Base-by-base conservation (phyloP, 2,888 invertebrate genomes). In the Orgyia antiqua region DNA sequence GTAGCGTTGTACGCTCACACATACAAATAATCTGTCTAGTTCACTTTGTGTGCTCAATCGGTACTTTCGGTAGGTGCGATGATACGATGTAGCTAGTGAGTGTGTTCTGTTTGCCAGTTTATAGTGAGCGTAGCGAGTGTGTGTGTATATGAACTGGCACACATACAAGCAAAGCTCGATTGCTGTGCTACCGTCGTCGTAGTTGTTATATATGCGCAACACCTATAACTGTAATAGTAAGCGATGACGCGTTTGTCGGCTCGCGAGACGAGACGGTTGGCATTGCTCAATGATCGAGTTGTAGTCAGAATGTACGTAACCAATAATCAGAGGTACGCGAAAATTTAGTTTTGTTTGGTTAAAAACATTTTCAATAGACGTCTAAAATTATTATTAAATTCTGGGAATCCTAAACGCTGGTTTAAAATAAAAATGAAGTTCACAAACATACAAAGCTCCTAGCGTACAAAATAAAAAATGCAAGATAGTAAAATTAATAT, bases 201-300 rank as follows among this genome's bases (percentile, higher is more conserved):
- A 54, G 64, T 66, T 68, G 63, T 67, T 75, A 72, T 79, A 70
- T 76, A 79, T 79, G 72, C 73, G 70, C 63, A 10, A 4, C 23
- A 80, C 79, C 71, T 82, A 77, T 79, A 80, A 79, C 76, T 77
- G 75, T 80, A 61, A 75, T 76, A 78, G 79, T 74, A 68, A 76
- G 67, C 71, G 78, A 82, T 83, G 83, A 83, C 83, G 83, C 80
- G 83, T 78, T 76, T 75, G 79, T 80, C 82, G 77, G 78, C 78
- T 80, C 70, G 75, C 71, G 79, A 80, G 79, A 78, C 80, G 82
- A 80, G 82, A 80, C 80, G 69, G 77, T 84, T 82, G 79, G 80
- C 78, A 82, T 82, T 82, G 82, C 79, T 84, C 83, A 84, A 82
- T 83, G 83, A 82, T 83, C 74, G 78, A 79, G 79, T 75, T 76